Evolutionary conservation across 1,140 invertebrate genomes (phyloP).

Genomic region (Drosophila varians): DNA sequence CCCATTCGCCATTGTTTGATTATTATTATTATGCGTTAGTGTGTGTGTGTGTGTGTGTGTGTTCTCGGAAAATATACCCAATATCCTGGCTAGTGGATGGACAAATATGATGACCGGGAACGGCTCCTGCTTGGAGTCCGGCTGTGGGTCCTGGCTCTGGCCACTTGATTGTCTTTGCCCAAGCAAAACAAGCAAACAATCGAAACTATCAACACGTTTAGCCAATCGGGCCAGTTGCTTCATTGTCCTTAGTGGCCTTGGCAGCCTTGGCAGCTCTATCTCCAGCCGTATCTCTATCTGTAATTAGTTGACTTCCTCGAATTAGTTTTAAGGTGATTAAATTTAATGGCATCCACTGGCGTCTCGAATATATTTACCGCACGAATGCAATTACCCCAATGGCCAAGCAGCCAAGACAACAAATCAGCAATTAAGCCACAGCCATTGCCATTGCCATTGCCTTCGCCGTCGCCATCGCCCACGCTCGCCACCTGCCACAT

Average conservation of each 20-base stretch:
- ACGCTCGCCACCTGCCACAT: constrained; percentile 5
- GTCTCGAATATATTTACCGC: constrained; percentile 56
- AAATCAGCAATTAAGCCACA: constrained; percentile 60
- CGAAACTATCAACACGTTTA: constrained; percentile 39
- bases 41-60: not conserved
- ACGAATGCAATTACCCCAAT: constrained; percentile 56
- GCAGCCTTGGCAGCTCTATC: not conserved
- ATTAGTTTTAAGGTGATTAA: constrained; percentile 60
- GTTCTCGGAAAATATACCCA: constrained; percentile 21
- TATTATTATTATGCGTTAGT: constrained; percentile 34
- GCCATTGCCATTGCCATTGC: not conserved
- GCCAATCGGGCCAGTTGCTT: constrained; percentile 11
- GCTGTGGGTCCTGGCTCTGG: not conserved
- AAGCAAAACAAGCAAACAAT: constrained; percentile 2
- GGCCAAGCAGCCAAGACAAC: constrained; percentile 48
- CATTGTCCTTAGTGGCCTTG: no score
- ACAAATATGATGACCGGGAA: constrained; percentile 12
- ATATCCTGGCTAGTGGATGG: constrained; percentile 11
- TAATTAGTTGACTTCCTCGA: constrained; percentile 37
- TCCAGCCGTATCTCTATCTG: not conserved
- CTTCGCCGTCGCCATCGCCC: constrained; percentile 4
- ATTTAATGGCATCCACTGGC: constrained; percentile 48
- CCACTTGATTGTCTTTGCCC: constrained; percentile 12
- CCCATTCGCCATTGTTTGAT: constrained; percentile 52
- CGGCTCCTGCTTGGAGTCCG: no score